Evolutionary conservation across 2,113 vertebrate genomes (phyloP), one percentile per base, ranked within the genome.

Genomic region (Penelope pileata): DNA sequence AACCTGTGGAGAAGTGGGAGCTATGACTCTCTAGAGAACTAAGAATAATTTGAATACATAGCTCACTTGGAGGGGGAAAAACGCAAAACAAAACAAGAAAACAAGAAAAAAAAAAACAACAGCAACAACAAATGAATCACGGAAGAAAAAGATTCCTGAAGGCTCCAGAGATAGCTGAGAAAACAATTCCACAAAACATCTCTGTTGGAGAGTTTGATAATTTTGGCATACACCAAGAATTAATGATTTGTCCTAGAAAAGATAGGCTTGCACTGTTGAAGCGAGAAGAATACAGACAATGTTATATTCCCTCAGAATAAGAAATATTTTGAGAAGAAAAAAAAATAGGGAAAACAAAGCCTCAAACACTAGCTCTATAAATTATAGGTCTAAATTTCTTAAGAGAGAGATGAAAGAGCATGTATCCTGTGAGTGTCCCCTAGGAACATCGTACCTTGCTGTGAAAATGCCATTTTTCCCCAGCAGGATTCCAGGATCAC

Each of bases 201-300:
- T 77, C 72, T 78, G 24, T 69, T 66, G 67, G 59, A 80, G 54
- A 53, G 43, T 63, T 88, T 0, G 0, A 70, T 88, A 90, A 83
- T 42, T 84, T 32, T 2, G 3, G 56, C 90, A 83, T 58, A 75
- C 45, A 83, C 54, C 32, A 91, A 76, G 79, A 93, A 77, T 83
- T 94, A 97, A 91, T 90, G 82, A 56, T 40, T 73, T 91, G 85
- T 90, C 94, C 85, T 94, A 94, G 94, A 93, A 91, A 85, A 93
- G 67, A 67, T 32, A 74, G 59, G 13, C 51, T 91, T 91, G 84
- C 90, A 93, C 45, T 80, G 54, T 11, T 91, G 91, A 85, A 95
- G 82, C 78, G 94, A 40, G 32, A 85, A 70, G 54, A 77, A 80
- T 6, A 1, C 12, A 94, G 63, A 86, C 54, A 86, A 63, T 23